phyloP scores from a whole-genome alignment of 2,888 invertebrate genomes.

The Ethmia dodecea region DNA sequence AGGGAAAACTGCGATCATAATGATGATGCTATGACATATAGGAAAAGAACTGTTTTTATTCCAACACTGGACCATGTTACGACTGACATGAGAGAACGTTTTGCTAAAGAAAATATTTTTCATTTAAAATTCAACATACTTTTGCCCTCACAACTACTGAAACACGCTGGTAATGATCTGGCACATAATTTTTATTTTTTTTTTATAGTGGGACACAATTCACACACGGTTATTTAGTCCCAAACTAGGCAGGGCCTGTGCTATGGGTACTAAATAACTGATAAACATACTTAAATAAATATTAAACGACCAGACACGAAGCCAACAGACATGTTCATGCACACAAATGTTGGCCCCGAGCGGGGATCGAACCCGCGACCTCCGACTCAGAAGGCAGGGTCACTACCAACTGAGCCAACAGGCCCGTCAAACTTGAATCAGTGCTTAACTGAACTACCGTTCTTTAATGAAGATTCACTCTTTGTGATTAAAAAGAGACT shows the following conservation, averaged over 20 bases:
- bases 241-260: too few relatives aligned
- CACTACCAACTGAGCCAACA: too few relatives aligned
- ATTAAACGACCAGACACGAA: too few relatives aligned
- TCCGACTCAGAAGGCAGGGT: too few relatives aligned
- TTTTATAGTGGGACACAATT: too few relatives aligned
- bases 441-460: constrained; percentile 5
- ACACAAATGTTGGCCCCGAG: too few relatives aligned
- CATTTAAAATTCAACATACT: constrained; percentile 10
- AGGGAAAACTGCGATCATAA: constrained; percentile 8
- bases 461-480: constrained; percentile 3
- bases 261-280: too few relatives aligned
- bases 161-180: constrained; percentile 7
- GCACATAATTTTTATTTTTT: too few relatives aligned
- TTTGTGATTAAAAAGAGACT: constrained; percentile 8
- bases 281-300: too few relatives aligned
- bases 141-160: constrained; percentile 7
- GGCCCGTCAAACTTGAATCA: constrained; percentile 1
- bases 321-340: too few relatives aligned
- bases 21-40: constrained; percentile 8
- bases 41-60: constrained; percentile 8
- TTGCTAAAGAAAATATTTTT: constrained; percentile 8
- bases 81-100: constrained; percentile 8
- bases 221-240: too few relatives aligned
- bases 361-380: too few relatives aligned
- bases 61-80: constrained; percentile 10